Conservation (phyloP, 2,797 vertebrate species). For the Peromyscus nudipes region DNA sequence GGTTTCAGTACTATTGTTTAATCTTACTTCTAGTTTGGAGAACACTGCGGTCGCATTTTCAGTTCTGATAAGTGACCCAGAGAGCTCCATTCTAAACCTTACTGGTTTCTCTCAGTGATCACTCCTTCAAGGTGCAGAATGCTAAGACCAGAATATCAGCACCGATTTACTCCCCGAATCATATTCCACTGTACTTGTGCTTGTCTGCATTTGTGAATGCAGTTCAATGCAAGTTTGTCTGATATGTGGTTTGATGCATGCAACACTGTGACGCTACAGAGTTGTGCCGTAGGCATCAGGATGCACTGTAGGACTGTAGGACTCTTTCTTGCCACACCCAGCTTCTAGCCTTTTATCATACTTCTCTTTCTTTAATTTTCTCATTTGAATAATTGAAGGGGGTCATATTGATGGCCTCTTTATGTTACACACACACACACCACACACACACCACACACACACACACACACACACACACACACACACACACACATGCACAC, state of each 20-base stretch:
- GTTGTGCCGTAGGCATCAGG: neutral
- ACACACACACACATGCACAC: no score
- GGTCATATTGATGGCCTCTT: neutral
- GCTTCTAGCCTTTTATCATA: neutral
- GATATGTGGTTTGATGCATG: neutral
- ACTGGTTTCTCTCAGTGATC: neutral
- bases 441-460: no score
- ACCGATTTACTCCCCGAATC: neutral
- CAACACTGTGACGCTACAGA: neutral
- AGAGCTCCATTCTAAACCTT: neutral
- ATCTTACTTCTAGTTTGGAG: constrained; percentile 22
- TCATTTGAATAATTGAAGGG: neutral
- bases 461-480: no score
- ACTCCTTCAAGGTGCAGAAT: neutral
- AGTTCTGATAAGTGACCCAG: neutral
- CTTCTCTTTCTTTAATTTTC: neutral
- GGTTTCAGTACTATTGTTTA: neutral
- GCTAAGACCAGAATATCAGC: neutral
- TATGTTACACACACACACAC: neutral
- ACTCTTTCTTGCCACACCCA: neutral
- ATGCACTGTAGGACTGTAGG: neutral
- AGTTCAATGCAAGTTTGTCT: neutral
- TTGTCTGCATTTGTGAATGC: neutral
- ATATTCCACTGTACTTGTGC: neutral
- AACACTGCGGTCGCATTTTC: constrained; percentile 1